These are phyloP conservation scores for Darevskia nairensis DNA, from an alignment of 2,797 vertebrate genomes.

Conservation along the genomic window DNA sequence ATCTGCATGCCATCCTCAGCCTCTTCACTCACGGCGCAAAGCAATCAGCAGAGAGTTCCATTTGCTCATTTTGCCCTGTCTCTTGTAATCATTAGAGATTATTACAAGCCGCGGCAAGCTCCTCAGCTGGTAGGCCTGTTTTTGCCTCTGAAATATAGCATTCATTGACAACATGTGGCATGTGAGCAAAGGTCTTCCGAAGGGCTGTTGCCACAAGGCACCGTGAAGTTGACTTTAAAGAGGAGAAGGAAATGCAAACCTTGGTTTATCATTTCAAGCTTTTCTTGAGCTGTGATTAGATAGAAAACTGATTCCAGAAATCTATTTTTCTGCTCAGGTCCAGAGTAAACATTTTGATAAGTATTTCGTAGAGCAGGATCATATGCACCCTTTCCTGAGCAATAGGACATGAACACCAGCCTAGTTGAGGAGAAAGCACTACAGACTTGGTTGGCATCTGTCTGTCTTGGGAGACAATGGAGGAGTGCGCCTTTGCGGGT, in stretches of 20 bases:
- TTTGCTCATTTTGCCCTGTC: slow-evolving; percentile 75
- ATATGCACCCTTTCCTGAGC: neutral
- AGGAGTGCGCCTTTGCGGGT: no score
- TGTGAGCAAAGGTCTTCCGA: slow-evolving; percentile 42
- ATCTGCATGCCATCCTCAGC: slow-evolving; percentile 51
- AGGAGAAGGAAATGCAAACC: slow-evolving; percentile 49
- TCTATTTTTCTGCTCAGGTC: slow-evolving; percentile 7
- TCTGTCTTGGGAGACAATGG: no score
- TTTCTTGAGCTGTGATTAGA: slow-evolving; percentile 50
- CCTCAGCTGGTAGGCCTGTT: slow-evolving; percentile 63
- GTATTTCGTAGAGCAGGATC: slow-evolving; percentile 1
- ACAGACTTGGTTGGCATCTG: neutral
- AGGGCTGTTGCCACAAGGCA: slow-evolving; percentile 31
- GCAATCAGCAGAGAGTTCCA: slow-evolving; percentile 64
- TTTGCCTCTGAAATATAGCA: slow-evolving; percentile 68
- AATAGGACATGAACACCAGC: neutral
- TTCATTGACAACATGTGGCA: slow-evolving; percentile 68
- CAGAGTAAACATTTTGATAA: neutral
- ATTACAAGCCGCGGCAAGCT: slow-evolving; percentile 67
- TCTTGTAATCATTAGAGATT: slow-evolving; percentile 74
- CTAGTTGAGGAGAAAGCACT: neutral
- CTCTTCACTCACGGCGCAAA: slow-evolving; percentile 64
- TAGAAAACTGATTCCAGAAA: slow-evolving; percentile 42
- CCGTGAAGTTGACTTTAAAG: slow-evolving; percentile 60
- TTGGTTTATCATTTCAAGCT: slow-evolving; percentile 57